A percentile compares a stretch with the other conserved stretches of the same genome.
Evolutionary conservation across 2,113 vertebrate species (phyloP).

Genomic region (Rhodinocichla rosea): DNA sequence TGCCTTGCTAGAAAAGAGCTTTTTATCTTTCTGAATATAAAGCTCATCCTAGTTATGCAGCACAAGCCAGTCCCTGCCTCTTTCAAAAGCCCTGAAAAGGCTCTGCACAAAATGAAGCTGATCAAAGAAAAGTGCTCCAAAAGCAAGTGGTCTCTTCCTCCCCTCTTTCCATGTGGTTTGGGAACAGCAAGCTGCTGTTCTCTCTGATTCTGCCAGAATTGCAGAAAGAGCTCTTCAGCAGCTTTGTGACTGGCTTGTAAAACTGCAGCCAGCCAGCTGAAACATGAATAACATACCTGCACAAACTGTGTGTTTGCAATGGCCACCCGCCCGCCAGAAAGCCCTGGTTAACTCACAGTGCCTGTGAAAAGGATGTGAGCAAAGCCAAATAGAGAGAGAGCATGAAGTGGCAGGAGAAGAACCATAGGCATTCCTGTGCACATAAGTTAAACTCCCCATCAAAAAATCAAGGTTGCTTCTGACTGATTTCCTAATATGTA

Average conservation of each 20-base stretch:
- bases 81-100: constrained; percentile 10
- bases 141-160: neutral
- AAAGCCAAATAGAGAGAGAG: neutral
- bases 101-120: neutral
- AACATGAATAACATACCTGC: neutral
- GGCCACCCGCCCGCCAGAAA: neutral
- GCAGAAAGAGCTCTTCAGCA: constrained; percentile 18
- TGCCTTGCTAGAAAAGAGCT: neutral
- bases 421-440: neutral
- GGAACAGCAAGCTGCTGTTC: constrained; percentile 4
- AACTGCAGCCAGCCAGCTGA: neutral
- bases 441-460: neutral
- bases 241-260: constrained; percentile 2
- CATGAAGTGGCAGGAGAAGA: neutral
- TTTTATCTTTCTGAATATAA: neutral
- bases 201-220: neutral
- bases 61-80: neutral
- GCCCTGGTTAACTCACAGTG: neutral
- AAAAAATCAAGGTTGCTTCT: neutral
- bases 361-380: neutral
- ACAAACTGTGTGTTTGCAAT: neutral
- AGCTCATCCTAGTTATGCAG: neutral
- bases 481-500: neutral
- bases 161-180: neutral
- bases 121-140: neutral